Base-by-base conservation (phyloP, 2,113 vertebrate species). In the Gadus chalcogrammus region DNA sequence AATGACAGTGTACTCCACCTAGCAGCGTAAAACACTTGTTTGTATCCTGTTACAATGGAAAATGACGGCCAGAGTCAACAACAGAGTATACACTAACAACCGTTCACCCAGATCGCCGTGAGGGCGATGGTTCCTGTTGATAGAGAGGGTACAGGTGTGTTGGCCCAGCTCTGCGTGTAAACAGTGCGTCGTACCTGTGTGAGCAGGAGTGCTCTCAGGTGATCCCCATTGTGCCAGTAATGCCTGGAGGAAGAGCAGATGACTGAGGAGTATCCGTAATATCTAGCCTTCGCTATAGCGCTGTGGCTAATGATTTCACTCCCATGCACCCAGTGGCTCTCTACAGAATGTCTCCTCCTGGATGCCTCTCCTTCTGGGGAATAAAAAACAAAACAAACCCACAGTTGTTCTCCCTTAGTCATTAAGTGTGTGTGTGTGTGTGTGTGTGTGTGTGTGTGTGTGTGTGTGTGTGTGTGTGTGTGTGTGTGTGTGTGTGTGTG, bases 381-480 rank as follows among this genome's bases (percentile, higher is more conserved):
- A 73, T 71, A 60, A 48, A 67, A 56, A 74, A 8, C 18, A 15
- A 35, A 27, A 31, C 69, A 62, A 58, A 67, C 65, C 24, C 22
- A 48, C 28, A 42, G 12, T 61, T 8, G 7, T 15, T 13, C 24
- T 65, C n/a, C 53, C 68, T 64, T 22, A 56, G 70, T 78, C 52
- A 67, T 62, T 68, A 62, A 13, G 55, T 56, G 55, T n/a, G 38
- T 56, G 2, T 62, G 61, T 62, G 13, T 22, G 20, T 60, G n/a
- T n/a, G n/a, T 61, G 9, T n/a, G 42, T 0, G 63, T 59, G 66
- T 15, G 3, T 63, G 42, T 63, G 68, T 87, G n/a, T 61, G 62
- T 82, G 83, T 89, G 78, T 91, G 79, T 83, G 82, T 68, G 70
- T 76, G 87, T 80, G 84, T 86, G 84, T 85, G 84, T 87, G 58